Evolutionary conservation across 2,888 invertebrate genomes (phyloP).

Genomic region (Operophtera brumata): DNA sequence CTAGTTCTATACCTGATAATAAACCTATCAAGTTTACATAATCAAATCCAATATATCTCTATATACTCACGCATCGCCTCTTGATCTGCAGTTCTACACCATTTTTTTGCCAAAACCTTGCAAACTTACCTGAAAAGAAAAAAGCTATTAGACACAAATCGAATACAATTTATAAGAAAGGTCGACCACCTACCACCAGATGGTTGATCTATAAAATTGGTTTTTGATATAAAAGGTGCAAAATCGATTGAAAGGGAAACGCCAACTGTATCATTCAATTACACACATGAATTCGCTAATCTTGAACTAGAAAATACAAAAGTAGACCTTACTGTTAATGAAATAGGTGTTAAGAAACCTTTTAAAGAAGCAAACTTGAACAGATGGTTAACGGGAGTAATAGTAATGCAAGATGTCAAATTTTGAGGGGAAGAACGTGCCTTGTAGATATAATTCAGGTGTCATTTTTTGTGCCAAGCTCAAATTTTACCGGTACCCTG

Average conservation of each 20-base stretch:
- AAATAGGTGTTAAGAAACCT: conserved; percentile 22
- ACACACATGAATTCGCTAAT: conserved; percentile 36
- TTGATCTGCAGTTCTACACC: conserved; percentile 29
- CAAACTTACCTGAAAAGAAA: conserved; percentile 65
- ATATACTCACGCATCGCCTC: conserved; percentile 48
- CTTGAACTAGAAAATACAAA: conserved; percentile 18
- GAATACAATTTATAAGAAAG: conserved; percentile 58
- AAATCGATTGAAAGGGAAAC: conserved; percentile 60
- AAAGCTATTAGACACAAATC: conserved; percentile 61
- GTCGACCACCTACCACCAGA: conserved; percentile 60
- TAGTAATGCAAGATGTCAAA: conserved; percentile 49
- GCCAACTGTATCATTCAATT: conserved; percentile 54
- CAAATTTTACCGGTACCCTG: conserved; percentile 20
- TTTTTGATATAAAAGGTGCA: conserved; percentile 65
- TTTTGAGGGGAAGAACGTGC: conserved; percentile 43
- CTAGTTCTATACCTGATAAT: neutral
- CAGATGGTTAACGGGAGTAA: conserved; percentile 50
- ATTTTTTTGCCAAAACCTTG: conserved; percentile 44
- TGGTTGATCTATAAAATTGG: conserved; percentile 60
- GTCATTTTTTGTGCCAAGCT: conserved; percentile 31
- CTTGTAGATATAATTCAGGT: conserved; percentile 38
- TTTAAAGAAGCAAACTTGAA: conserved; percentile 17
- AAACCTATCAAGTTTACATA: neutral
- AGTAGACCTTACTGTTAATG: conserved; percentile 31
- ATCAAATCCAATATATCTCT: conserved; percentile 12